Base-by-base conservation (phyloP, 2,888 invertebrate genomes). In the Autographa gamma region DNA sequence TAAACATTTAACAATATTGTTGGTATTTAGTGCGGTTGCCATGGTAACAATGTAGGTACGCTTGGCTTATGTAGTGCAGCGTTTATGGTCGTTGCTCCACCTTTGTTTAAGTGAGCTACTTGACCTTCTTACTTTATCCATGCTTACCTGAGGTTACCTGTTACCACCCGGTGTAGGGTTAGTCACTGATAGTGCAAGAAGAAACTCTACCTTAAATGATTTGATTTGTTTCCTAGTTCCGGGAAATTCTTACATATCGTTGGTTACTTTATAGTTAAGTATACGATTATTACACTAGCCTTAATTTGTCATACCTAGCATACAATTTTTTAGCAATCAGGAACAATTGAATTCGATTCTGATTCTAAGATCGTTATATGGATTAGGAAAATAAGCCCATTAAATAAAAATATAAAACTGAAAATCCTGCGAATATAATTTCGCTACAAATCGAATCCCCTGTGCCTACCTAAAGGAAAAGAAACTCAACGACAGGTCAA, bases 1-100 rank as follows among this genome's bases (percentile, higher is more conserved):
- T 78, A 78, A 74, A 74, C 67, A 63, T 78, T 63, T 58, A 60
- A 59, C 52, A 54, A 52, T 66, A 38, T 38, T 66, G 25, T 61
- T 65, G 32, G 61, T 58, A 72, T 59, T 18, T 61, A 76, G 31
- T 56, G 13, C 9, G 54, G 54, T 56, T 56, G 19, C 54, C 13
- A 56, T 13, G 54, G 54, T 25, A 56, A 56, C 54, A 25, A 11
- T 19, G 54, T 54, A 18, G 9, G 52, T 18, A 41, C 25, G 25
- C 25, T 25, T 25, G 1, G 16, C 43, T 16, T 43, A 48, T 48
- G n/a, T n/a, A 2, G 16, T 5, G n/a, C n/a, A n/a, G 11, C 48
- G 8, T 48, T 48, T 16, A 48, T 48, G n/a, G 48, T 48, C 8
- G 16, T 48, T 43, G 48, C n/a, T 48, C 48, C 8, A n/a, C 48